Percentiles rank a stretch among this genome's conserved stretches.
Evolutionary conservation across 2,797 vertebrate species (phyloP).

Genomic region (Falco cherrug): DNA sequence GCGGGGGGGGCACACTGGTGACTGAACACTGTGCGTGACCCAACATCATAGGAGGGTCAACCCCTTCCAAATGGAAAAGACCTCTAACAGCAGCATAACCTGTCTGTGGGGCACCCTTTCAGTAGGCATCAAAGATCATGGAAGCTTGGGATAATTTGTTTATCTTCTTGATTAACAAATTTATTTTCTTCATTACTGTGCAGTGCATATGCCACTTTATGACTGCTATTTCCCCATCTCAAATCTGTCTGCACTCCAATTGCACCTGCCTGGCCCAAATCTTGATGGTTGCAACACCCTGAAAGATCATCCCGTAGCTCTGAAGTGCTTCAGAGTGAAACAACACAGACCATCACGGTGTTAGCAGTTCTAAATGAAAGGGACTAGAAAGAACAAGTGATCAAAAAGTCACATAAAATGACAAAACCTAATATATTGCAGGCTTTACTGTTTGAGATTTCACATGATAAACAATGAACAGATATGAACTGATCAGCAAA

Average conservation of each 20-base stretch:
- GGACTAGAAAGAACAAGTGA: neutral
- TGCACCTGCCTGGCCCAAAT: neutral
- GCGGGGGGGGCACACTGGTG: rapidly evolving
- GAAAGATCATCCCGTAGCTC: neutral
- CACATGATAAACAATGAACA: neutral
- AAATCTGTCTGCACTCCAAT: rapidly evolving
- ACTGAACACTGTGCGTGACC: neutral
- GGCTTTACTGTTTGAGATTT: neutral
- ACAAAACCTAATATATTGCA: neutral
- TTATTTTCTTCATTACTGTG: neutral
- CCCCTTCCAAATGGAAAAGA: neutral
- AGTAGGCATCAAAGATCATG: neutral
- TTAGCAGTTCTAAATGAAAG: neutral
- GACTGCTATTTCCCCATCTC: neutral
- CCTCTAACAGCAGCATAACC: rapidly evolving
- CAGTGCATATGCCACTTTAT: neutral
- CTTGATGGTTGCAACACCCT: neutral
- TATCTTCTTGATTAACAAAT: neutral
- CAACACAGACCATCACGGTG: neutral
- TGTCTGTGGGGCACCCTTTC: neutral
- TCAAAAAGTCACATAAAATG: neutral
- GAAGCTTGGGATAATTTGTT: neutral
- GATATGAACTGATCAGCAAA: neutral
- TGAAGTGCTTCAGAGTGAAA: neutral
- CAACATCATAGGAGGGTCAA: neutral